These are phyloP conservation scores for Hydrophis major DNA, from an alignment of 2,797 vertebrate species.

Conservation along the genomic window DNA sequence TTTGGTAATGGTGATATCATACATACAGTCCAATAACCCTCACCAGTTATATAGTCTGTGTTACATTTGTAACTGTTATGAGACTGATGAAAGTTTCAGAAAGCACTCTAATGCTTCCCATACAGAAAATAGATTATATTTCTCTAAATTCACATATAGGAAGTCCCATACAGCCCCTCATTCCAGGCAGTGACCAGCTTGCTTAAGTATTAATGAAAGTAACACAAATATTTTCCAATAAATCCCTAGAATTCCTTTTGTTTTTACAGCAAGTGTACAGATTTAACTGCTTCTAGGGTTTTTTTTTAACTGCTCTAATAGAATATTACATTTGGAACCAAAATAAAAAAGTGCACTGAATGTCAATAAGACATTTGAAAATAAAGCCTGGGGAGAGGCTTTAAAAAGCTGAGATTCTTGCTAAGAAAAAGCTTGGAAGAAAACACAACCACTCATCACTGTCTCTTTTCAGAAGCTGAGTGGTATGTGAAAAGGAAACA, in stretches of 20 bases:
- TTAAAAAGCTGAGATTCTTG: fast-evolving
- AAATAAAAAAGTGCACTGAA: not conserved
- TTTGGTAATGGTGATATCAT: not conserved
- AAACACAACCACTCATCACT: not conserved
- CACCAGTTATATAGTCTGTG: too few relatives aligned
- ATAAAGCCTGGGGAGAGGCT: not conserved
- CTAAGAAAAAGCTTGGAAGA: not conserved
- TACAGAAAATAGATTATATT: not conserved
- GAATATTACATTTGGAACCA: not conserved
- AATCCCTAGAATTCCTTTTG: not conserved
- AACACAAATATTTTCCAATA: not conserved
- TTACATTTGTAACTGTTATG: not conserved
- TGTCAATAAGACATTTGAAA: not conserved
- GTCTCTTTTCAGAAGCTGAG: not conserved
- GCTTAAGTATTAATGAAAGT: not conserved
- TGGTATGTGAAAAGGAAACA: not conserved
- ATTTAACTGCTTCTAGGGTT: not conserved
- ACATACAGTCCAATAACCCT: not conserved
- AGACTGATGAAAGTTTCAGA: not conserved
- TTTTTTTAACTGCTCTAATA: not conserved
- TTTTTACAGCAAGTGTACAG: not conserved
- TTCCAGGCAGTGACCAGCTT: not conserved
- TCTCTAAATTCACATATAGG: not conserved
- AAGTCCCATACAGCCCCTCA: not conserved
- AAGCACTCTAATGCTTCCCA: not conserved